A percentile compares a stretch with the other conserved stretches of the same genome.
Evolutionary conservation across 2,797 vertebrate genomes (phyloP).

Genomic region (Helicolenus hilgendorfi): DNA sequence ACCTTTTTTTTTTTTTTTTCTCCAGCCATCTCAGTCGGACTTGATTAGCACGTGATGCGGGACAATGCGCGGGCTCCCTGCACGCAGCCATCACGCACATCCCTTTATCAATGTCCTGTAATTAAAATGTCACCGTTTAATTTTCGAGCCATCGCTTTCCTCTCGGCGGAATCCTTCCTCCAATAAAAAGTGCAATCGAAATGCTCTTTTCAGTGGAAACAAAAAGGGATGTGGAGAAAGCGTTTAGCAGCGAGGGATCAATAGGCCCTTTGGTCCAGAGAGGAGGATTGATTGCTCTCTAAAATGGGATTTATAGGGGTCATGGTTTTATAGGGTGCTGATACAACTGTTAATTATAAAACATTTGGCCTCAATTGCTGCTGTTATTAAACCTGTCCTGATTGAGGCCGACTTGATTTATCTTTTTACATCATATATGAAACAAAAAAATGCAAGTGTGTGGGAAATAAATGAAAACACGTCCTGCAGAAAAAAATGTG

Average conservation of each 20-base stretch:
- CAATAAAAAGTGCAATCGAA: conserved; percentile 95
- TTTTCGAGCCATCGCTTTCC: conserved; percentile 91
- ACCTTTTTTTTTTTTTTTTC: conserved; percentile 71
- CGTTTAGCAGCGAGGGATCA: conserved; percentile 90
- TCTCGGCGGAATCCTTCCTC: conserved; percentile 93
- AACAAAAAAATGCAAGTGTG: conserved; percentile 8
- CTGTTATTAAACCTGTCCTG: conserved; percentile 95
- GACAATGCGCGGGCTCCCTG: conserved; percentile 80
- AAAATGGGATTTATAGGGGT: conserved; percentile 97
- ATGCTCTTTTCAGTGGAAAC: conserved; percentile 91
- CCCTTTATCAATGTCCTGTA: conserved; percentile 96
- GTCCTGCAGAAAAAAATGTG: background rate
- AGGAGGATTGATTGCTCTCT: conserved; percentile 95
- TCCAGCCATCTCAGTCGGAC: conserved; percentile 71
- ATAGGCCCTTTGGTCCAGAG: conserved; percentile 88
- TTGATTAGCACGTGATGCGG: conserved; percentile 87
- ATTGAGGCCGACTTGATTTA: conserved; percentile 92
- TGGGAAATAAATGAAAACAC: background rate
- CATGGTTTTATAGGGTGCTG: conserved; percentile 95
- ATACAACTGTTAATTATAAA: conserved; percentile 96
- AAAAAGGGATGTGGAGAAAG: conserved; percentile 84
- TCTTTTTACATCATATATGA: conserved; percentile 76
- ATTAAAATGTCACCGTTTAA: conserved; percentile 98
- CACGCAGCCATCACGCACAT: conserved; percentile 86
- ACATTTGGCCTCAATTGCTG: conserved; percentile 94